Conservation (phyloP, 2,888 invertebrate genomes). For the Pollenia griseotomentosa region DNA sequence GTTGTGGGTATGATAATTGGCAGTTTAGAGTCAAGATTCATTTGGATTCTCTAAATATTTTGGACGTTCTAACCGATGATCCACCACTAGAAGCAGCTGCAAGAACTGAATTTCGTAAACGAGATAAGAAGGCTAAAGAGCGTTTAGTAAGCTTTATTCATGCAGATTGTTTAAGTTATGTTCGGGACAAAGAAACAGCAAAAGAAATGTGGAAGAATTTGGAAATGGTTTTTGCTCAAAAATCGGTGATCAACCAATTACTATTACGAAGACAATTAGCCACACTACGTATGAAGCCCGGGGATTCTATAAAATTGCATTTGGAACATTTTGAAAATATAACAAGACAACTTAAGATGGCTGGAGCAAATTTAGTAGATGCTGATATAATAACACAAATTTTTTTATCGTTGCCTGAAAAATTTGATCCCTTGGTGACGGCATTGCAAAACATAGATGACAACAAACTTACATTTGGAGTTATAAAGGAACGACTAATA, state of each 20-base stretch:
- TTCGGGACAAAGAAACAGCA: not conserved
- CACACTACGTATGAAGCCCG: not conserved
- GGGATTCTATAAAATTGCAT: too few relatives aligned
- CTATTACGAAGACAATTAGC: not conserved
- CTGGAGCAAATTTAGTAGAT: too few relatives aligned
- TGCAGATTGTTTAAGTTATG: constrained; percentile 5
- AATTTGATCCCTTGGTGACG: too few relatives aligned
- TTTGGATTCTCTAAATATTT: not conserved
- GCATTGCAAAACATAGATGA: too few relatives aligned
- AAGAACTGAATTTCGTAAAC: not conserved
- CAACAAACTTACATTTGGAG: not conserved
- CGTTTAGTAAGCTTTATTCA: not conserved
- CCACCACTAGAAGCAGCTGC: not conserved
- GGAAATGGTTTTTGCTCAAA: not conserved
- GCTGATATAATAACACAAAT: too few relatives aligned
- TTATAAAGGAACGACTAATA: not conserved
- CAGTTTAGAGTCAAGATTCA: too few relatives aligned
- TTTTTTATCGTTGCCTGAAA: too few relatives aligned
- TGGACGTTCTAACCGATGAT: not conserved
- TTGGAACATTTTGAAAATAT: not conserved
- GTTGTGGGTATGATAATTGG: too few relatives aligned
- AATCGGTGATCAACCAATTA: not conserved
- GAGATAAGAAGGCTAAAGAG: not conserved
- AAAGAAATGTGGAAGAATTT: not conserved
- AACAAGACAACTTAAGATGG: too few relatives aligned